Conservation (phyloP, 37 sponge, comb jelly and placozoan genomes). For the Aplysina aerophoba region DNA sequence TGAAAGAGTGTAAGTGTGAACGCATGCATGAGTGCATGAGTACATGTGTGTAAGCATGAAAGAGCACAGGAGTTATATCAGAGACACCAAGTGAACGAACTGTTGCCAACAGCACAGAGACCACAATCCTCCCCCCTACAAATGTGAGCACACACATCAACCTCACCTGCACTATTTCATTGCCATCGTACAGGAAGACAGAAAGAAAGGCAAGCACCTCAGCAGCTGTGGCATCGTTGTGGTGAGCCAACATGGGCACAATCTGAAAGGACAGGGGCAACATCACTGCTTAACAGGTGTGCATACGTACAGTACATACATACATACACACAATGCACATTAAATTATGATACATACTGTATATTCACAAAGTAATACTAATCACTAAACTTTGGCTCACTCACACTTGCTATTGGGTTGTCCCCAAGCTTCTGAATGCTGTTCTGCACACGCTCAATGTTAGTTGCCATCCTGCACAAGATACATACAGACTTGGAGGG, state of each 20-base stretch:
- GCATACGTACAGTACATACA: neutral
- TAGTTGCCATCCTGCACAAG: neutral
- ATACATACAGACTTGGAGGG: neutral
- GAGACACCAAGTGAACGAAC: no score
- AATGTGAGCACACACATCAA: neutral
- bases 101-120: no score
- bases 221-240: slow-evolving; percentile 49
- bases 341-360: no score
- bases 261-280: slow-evolving; percentile 34
- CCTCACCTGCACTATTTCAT: slow-evolving; percentile 49
- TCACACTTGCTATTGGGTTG: slow-evolving; percentile 10
- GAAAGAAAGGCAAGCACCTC: slow-evolving; percentile 73
- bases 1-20: no score
- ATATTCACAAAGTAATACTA: no score
- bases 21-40: no score
- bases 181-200: slow-evolving; percentile 62
- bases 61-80: no score
- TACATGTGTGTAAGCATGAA: no score
- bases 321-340: neutral
- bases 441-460: neutral
- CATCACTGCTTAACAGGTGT: neutral
- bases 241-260: slow-evolving; percentile 68
- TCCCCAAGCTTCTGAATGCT: neutral
- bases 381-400: no score
- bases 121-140: neutral